Base-by-base conservation (phyloP, 2,797 vertebrate species). In the Enteromius argenteus region DNA sequence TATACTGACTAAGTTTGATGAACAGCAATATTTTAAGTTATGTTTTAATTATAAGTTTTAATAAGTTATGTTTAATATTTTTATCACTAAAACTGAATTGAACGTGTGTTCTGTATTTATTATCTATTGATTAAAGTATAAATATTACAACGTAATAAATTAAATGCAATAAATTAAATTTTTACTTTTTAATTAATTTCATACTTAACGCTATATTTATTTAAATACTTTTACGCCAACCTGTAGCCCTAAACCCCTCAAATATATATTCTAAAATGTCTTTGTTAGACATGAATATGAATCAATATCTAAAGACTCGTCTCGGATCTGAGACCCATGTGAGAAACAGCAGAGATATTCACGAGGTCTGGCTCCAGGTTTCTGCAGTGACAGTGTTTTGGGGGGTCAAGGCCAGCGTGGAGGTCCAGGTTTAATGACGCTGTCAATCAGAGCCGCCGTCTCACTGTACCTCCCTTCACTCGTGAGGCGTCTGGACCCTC, bases 381-480 rank as follows among this genome's bases (percentile, higher is more conserved):
- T n/a, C 30, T 17, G 30, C 49, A 39, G 79, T 1, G 21, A n/a
- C 66, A 42, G 37, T 21, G 64, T 62, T 62, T 62, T 62, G 19
- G n/a, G 27, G 51, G 58, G 80, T 74, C 77, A 58, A 8, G 81
- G 87, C 85, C 81, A 87, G 86, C 83, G 88, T 80, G 84, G 78
- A 58, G 87, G 71, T 87, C 84, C 84, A 35, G 60, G 85, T 72
- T 87, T 90, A 90, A 90, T 91, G 91, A 93, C 21, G 89, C 89
- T 91, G 79, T 67, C 76, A 69, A 86, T 84, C 85, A 80, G 88
- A 86, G 85, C 71, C 27, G 73, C 2, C 85, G 83, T 86, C 85
- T 73, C 89, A 87, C 84, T 90, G 91, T 89, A 89, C 93, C 92
- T 93, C 90, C 87, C 74, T 91, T 92, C 93, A 91, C 88, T 83